Percentiles rank a stretch among this genome's conserved stretches.
phyloP scores from a whole-genome alignment of 2,113 vertebrate genomes.

The Pterocles gutturalis region DNA sequence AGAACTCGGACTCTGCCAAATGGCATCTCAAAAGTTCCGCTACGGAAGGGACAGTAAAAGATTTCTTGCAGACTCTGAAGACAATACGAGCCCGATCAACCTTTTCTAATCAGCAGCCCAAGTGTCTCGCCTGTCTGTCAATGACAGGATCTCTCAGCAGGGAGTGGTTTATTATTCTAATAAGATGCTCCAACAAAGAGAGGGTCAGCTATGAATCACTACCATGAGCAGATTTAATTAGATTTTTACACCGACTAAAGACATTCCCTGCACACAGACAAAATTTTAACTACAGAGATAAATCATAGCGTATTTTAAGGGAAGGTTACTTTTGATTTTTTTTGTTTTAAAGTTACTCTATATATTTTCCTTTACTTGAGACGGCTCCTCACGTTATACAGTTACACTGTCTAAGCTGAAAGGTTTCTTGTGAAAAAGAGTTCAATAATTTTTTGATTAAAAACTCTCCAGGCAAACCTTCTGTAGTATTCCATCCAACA shows the following conservation, averaged over 20 bases:
- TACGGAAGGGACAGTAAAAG: not conserved
- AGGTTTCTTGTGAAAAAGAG: not conserved
- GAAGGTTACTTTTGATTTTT: not conserved
- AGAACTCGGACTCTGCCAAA: not conserved
- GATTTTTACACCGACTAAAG: conserved; percentile 1
- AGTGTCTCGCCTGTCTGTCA: not conserved
- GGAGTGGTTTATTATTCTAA: conserved; percentile 24
- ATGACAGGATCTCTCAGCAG: not conserved
- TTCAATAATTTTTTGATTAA: not conserved
- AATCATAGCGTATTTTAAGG: not conserved
- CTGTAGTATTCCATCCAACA: not conserved
- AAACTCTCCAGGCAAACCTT: not conserved
- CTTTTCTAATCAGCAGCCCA: not conserved
- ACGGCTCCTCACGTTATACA: not conserved
- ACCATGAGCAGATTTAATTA: conserved; percentile 35
- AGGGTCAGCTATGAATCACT: conserved; percentile 8
- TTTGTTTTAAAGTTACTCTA: not conserved
- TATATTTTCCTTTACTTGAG: not conserved
- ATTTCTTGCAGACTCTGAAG: not conserved
- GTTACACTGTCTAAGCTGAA: not conserved
- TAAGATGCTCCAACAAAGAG: not conserved
- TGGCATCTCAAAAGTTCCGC: not conserved
- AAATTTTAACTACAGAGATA: not conserved
- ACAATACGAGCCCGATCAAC: not conserved
- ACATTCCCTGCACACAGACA: not conserved